These are phyloP conservation scores for Actinia equina DNA, from an alignment of 64 coral and sea anemone genomes.

Conservation along the genomic window DNA sequence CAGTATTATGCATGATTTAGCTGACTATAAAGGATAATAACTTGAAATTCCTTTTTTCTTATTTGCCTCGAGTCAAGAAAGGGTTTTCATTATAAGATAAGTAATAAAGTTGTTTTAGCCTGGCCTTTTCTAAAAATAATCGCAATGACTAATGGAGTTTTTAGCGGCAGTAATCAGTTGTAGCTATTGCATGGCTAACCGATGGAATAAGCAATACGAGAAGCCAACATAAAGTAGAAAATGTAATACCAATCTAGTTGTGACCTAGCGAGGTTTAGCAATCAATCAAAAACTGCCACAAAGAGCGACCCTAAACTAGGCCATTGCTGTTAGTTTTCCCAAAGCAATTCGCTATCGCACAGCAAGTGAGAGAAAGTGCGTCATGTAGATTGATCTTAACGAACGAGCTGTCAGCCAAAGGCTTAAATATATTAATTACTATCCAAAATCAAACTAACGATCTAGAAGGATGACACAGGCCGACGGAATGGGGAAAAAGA, in stretches of 20 bases:
- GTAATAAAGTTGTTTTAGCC: not conserved
- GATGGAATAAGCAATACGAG: too few species aligned
- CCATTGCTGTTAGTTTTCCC: not conserved
- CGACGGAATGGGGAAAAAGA: not conserved
- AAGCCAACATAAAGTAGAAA: too few species aligned
- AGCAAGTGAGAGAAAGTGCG: not conserved
- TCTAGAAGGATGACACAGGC: not conserved
- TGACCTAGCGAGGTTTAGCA: too few species aligned
- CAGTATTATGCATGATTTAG: not conserved
- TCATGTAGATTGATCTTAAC: not conserved
- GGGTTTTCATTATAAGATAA: not conserved
- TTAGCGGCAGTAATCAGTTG: too few species aligned
- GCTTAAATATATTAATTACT: slow-evolving; percentile 6
- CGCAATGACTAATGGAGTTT: not conserved
- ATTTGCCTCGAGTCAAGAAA: not conserved
- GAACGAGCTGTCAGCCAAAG: not conserved
- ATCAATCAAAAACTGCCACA: too few species aligned
- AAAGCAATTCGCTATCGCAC: not conserved
- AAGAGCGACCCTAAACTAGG: too few species aligned
- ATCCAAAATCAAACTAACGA: not conserved
- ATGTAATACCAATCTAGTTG: too few species aligned
- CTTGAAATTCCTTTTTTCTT: not conserved
- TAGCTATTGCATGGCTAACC: too few species aligned
- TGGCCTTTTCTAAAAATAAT: not conserved
- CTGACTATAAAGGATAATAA: not conserved